These are phyloP conservation scores for Ivindomyrus marchei DNA, from an alignment of 2,113 vertebrate species.

Conservation along the genomic window DNA sequence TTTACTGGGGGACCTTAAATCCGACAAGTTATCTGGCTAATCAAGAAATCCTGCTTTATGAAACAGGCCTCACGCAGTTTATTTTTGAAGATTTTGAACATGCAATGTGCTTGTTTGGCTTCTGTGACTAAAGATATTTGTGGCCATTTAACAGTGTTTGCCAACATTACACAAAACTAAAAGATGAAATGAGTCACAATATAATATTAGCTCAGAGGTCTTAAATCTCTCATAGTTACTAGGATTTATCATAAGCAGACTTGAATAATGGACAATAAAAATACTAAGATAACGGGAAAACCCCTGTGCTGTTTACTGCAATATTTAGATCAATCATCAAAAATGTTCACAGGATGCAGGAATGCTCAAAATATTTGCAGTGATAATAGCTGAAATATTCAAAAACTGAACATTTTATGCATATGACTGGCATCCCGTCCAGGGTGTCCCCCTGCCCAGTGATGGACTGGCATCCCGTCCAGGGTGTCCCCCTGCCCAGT, in stretches of 20 bases:
- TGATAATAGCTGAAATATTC: neutral
- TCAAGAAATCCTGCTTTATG: too few relatives aligned
- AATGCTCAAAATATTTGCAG: neutral
- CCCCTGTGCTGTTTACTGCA: neutral
- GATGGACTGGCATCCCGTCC: too few relatives aligned
- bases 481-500: too few relatives aligned
- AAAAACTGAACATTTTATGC: neutral
- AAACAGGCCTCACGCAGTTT: too few relatives aligned
- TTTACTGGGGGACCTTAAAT: too few relatives aligned
- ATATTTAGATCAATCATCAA: neutral
- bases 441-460: too few relatives aligned
- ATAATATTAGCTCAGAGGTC: neutral
- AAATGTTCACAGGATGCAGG: neutral
- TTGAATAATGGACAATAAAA: neutral
- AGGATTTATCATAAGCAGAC: neutral
- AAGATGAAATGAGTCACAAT: neutral
- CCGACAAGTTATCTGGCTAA: too few relatives aligned
- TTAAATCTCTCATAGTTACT: neutral
- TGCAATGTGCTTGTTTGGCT: neutral
- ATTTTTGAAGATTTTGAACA: neutral
- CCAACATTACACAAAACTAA: neutral
- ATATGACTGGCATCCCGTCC: too few relatives aligned
- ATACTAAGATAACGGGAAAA: neutral
- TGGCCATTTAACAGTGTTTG: neutral
- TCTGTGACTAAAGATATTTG: neutral